Percentiles rank a stretch among this genome's conserved stretches.
These are phyloP conservation scores for Hirtodrosophila histrioides DNA, from an alignment of 2,888 invertebrate species.

Conservation along the genomic window DNA sequence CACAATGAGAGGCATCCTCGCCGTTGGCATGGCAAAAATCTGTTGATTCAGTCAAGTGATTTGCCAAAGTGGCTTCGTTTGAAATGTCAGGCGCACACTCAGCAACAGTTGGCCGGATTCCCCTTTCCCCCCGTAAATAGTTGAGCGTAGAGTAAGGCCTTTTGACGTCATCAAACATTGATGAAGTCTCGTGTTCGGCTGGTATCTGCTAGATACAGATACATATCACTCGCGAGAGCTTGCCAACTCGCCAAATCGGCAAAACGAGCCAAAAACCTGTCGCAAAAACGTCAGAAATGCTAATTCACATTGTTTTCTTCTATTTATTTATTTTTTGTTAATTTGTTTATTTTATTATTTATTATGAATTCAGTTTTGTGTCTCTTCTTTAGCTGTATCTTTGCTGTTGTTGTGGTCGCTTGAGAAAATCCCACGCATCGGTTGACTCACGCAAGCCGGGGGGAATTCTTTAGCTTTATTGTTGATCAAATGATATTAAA, in stretches of 20 bases:
- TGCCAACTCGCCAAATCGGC: background rate
- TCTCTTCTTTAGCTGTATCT: conserved; percentile 11
- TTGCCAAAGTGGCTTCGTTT: conserved; percentile 81
- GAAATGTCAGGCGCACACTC: conserved; percentile 68
- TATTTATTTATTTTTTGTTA: background rate
- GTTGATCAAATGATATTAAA: background rate
- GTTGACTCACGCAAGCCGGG: conserved; percentile 34
- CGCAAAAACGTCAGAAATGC: conserved; percentile 25
- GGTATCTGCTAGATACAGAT: conserved; percentile 23
- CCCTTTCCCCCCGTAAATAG: conserved; percentile 5
- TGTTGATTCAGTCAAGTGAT: conserved; percentile 81
- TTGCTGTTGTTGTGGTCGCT: conserved; percentile 5
- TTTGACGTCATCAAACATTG: conserved; percentile 46
- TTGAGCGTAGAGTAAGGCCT: conserved; percentile 29
- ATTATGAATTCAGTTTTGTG: conserved; percentile 6
- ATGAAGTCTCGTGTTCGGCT: conserved; percentile 17
- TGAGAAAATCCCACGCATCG: conserved; percentile 37
- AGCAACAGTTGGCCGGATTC: conserved; percentile 75
- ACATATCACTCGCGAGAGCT: background rate
- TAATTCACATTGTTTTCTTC: conserved; percentile 10
- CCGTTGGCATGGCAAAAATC: conserved; percentile 75
- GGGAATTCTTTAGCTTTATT: conserved; percentile 31
- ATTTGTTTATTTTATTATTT: background rate
- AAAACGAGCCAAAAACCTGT: conserved; percentile 25
- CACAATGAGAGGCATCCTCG: conserved; percentile 53